phyloP scores from a whole-genome alignment of 2,888 invertebrate species.

The Cephus nigrinus region DNA sequence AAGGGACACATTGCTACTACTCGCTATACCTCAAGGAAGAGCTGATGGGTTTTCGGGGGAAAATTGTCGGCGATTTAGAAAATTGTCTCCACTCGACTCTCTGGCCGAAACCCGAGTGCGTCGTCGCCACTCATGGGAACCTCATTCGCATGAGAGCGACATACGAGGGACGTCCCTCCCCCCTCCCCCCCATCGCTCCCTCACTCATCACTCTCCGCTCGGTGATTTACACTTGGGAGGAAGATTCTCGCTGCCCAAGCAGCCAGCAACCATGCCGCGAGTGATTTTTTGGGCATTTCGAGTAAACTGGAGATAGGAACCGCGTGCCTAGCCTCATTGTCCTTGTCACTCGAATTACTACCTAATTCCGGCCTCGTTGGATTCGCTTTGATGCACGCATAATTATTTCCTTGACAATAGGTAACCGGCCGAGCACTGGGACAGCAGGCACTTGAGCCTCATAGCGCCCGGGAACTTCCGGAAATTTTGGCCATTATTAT shows the following conservation, averaged over 20 bases:
- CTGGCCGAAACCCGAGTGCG: background rate
- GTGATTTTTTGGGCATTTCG: background rate
- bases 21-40: background rate
- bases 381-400: constrained; percentile 15
- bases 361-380: constrained; percentile 25
- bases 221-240: background rate
- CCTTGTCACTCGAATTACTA: constrained; percentile 25
- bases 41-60: constrained; percentile 3
- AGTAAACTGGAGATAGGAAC: background rate
- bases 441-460: constrained; percentile 1
- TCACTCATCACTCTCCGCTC: background rate
- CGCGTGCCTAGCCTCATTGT: constrained; percentile 18
- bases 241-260: background rate
- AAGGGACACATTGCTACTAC: background rate
- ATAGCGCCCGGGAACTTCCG: constrained; percentile 19
- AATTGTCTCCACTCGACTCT: constrained; percentile 1
- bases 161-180: background rate
- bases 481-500: constrained; percentile 28
- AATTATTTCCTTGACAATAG: constrained; percentile 23
- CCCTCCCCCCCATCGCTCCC: too few relatives aligned
- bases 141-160: constrained; percentile 1
- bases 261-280: background rate
- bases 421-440: constrained; percentile 22
- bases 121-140: constrained; percentile 1
- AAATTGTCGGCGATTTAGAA: constrained; percentile 13